Evolutionary conservation across 2,113 vertebrate species (phyloP), one percentile per base, ranked within the genome.

Genomic region (Dermatemys mawii): DNA sequence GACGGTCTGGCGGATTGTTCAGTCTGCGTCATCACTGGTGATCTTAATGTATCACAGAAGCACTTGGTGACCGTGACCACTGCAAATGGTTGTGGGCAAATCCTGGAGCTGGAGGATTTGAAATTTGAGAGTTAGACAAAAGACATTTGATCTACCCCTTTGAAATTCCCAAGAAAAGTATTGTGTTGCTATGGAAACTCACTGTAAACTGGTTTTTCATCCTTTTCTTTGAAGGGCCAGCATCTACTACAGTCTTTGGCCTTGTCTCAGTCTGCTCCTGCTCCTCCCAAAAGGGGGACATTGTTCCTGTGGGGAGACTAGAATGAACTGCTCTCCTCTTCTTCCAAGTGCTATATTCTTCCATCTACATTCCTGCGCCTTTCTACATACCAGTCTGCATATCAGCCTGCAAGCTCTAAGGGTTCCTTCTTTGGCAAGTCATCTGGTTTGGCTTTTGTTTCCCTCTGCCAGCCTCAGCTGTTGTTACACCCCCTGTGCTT

Each of bases 161-260:
- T 89, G 93, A 96, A 14, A 93, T 95, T 96, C 93, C 94, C 86
- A 94, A 86, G 92, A 93, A 93, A 95, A 97, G 82, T 97, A 93
- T 93, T 93, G 80, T 38, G 93, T 97, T 97, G 94, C 96, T 92
- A 97, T 96, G 90, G 96, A 95, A 97, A 97, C 84, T 60, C 95
- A 96, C 82, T 89, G 87, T 90, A 95, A 94, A 73, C 92, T 44
- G 7, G 88, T 93, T 97, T 95, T 96, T 89, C 86, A 87, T 96
- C 80, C 78, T 95, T 97, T 96, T 94, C 86, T 96, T 96, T 97
- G 93, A 53, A 60, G 32, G 41, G 73, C 55, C 73, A 80, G 96
- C 84, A 38, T 92, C 93, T 93, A 81, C 88, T 93, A 78, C 51
- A 91, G 94, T 87, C 80, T 84, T n/a, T 54, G 81, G 84, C 91